These are phyloP conservation scores for Propsilocerus akamusi DNA, from an alignment of 1,140 invertebrate species.

Conservation along the genomic window DNA sequence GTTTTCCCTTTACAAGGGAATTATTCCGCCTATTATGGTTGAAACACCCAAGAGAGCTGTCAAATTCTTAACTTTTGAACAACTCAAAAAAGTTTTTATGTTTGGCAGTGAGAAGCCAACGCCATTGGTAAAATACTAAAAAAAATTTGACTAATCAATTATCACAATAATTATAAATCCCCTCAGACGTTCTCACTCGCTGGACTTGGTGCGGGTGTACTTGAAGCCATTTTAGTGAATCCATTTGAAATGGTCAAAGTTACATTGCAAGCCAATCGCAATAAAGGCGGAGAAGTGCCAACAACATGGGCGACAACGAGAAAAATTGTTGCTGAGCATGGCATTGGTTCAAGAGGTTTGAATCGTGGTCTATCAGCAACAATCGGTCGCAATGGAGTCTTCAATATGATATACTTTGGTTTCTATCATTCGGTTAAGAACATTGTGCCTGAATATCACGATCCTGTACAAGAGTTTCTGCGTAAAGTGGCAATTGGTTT, in stretches of 20 bases:
- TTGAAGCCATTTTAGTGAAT: constrained; percentile 79
- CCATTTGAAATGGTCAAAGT: constrained; percentile 94
- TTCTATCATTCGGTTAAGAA: constrained; percentile 84
- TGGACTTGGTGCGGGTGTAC: constrained; percentile 67
- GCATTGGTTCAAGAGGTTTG: constrained; percentile 57
- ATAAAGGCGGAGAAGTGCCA: constrained; percentile 31
- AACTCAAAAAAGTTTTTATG: constrained; percentile 71
- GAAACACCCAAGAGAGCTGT: constrained; percentile 88
- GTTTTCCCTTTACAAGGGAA: constrained; percentile 76
- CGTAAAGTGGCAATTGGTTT: constrained; percentile 66
- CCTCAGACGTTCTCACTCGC: constrained; percentile 69
- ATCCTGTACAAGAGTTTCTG: constrained; percentile 42
- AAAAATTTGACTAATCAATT: constrained; percentile 2
- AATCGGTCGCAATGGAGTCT: constrained; percentile 67
- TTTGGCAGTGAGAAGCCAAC: constrained; percentile 52
- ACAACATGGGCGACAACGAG: constrained; percentile 61
- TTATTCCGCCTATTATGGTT: constrained; percentile 78
- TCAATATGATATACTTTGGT: constrained; percentile 87
- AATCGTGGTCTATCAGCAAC: constrained; percentile 82
- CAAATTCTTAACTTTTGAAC: constrained; percentile 87
- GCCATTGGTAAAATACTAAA: constrained; percentile 35
- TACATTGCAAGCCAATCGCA: constrained; percentile 50
- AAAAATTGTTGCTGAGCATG: constrained; percentile 52
- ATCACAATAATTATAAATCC: constrained; percentile 8
- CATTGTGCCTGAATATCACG: constrained; percentile 45